Evolutionary conservation across 2,888 invertebrate species (phyloP), one percentile per base, ranked within the genome.

Genomic region (Strigamia transsilvanica): DNA sequence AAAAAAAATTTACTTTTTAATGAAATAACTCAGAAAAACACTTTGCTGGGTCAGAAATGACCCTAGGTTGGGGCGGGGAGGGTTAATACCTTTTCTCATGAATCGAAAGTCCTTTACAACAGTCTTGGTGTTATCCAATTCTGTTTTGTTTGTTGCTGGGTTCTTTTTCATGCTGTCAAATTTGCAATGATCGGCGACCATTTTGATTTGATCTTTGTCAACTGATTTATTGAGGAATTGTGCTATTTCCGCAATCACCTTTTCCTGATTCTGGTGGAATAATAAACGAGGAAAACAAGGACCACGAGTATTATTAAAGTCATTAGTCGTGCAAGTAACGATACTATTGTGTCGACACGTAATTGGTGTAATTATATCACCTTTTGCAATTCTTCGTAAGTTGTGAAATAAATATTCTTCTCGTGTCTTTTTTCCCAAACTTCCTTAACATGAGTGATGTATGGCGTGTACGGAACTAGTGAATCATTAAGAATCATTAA

Each of bases 301-400:
- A 27, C 1, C 27, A 27, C 27, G n/a, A 27, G 3, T n/a, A n/a
- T 27, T 3, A 27, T 27, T 27, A 27, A 27, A 27, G 27, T 27
- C 3, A 27, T 27, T 27, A 27, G 27, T 1, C 27, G 1, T 3
- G 27, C 1, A 27, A 27, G 27, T 1, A 27, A 27, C 2, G 3
- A 27, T 27, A 27, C 27, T 27, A 27, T 27, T 27, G 27, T 27
- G 2, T 27, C 3, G 27, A 27, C 1, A 27, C 2, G 27, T 27
- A 27, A 27, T 27, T 27, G 3, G 3, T 3, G 27, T 27, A 1
- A 27, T 27, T 27, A 27, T 2, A 46, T n/a, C 12, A 46, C 46
- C 46, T 46, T 46, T 46, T 46, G 46, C 46, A 46, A 46, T 46
- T 46, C n/a, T n/a, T 46, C 46, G n/a, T 46, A 46, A 15, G 46